These are phyloP conservation scores for Mesoligia furuncula DNA, from an alignment of 2,888 invertebrate species.

Conservation along the genomic window DNA sequence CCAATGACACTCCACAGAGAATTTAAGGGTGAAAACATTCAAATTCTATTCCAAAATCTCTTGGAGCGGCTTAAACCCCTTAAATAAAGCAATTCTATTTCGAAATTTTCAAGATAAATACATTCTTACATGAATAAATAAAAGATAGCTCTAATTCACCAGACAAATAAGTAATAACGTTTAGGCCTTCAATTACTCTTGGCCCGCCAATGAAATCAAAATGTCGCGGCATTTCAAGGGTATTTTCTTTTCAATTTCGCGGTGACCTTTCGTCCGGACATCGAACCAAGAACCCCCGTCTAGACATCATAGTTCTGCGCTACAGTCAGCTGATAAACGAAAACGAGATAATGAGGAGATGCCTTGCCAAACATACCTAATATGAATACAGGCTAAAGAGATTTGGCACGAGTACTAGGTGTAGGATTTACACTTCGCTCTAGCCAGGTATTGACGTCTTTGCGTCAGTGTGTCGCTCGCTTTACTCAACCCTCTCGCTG, in stretches of 20 bases:
- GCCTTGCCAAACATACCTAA: slow-evolving; percentile 52
- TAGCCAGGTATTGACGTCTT: slow-evolving; percentile 53
- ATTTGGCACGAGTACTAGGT: slow-evolving; percentile 55
- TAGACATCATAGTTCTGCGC: slow-evolving; percentile 82
- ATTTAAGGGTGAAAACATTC: slow-evolving; percentile 23
- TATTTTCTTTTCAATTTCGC: slow-evolving; percentile 84
- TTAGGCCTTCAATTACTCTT: slow-evolving; percentile 73
- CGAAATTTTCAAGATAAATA: slow-evolving; percentile 34
- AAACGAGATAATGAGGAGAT: slow-evolving; percentile 68
- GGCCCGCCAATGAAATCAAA: slow-evolving; percentile 65
- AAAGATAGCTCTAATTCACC: slow-evolving; percentile 50
- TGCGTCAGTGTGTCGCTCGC: slow-evolving; percentile 52
- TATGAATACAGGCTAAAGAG: slow-evolving; percentile 54
- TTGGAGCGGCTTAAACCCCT: not conserved
- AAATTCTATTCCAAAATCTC: slow-evolving; percentile 17
- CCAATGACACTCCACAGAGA: slow-evolving; percentile 17
- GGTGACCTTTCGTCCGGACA: slow-evolving; percentile 87
- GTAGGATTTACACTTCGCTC: slow-evolving; percentile 47
- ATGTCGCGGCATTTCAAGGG: slow-evolving; percentile 69
- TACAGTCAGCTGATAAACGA: slow-evolving; percentile 68
- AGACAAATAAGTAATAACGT: slow-evolving; percentile 58
- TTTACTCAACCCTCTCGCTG: slow-evolving; percentile 71
- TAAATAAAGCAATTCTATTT: slow-evolving; percentile 50
- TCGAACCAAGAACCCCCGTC: slow-evolving; percentile 80
- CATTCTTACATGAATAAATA: slow-evolving; percentile 40